A percentile compares a stretch with the other conserved stretches of the same genome.
Evolutionary conservation across 1,140 invertebrate genomes (phyloP).

Genomic region (Hylaeus anthracinus): DNA sequence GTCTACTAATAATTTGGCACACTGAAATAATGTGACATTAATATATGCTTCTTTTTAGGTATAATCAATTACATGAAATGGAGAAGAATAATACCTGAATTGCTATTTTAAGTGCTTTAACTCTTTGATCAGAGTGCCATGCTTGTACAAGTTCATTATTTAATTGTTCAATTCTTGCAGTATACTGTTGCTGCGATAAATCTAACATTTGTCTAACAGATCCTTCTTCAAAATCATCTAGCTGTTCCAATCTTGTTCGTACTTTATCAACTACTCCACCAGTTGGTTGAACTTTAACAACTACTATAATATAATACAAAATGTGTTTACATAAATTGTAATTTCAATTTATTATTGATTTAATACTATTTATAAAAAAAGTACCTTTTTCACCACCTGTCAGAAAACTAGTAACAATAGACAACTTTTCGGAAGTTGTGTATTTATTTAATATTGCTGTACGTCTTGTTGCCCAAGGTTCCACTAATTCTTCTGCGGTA

Average conservation of each 20-base stretch:
- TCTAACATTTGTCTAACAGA: slow-evolving; percentile 93
- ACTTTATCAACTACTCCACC: slow-evolving; percentile 92
- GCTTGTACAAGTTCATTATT: slow-evolving; percentile 94
- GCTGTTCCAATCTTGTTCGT: slow-evolving; percentile 93
- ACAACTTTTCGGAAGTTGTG: slow-evolving; percentile 95
- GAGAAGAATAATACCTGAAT: slow-evolving; percentile 85
- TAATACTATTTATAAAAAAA: background rate
- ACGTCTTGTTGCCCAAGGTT: slow-evolving; percentile 89
- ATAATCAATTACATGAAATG: slow-evolving; percentile 30
- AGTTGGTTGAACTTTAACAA: slow-evolving; percentile 88
- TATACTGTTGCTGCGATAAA: slow-evolving; percentile 95
- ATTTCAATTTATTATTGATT: background rate
- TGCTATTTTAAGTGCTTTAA: slow-evolving; percentile 97
- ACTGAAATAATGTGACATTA: slow-evolving; percentile 82
- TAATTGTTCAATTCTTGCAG: slow-evolving; percentile 92
- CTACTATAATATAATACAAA: slow-evolving; percentile 78
- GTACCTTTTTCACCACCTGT: slow-evolving; percentile 90
- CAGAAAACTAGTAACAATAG: slow-evolving; percentile 93
- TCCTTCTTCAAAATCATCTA: slow-evolving; percentile 97
- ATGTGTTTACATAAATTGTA: slow-evolving; percentile 10
- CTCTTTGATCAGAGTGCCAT: slow-evolving; percentile 96
- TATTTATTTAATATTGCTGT: slow-evolving; percentile 91
- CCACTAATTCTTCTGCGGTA: slow-evolving; percentile 82
- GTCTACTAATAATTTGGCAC: slow-evolving; percentile 95
- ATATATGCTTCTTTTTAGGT: slow-evolving; percentile 16